Conservation (phyloP, 2,113 vertebrate genomes). For the Laticauda colubrina region DNA sequence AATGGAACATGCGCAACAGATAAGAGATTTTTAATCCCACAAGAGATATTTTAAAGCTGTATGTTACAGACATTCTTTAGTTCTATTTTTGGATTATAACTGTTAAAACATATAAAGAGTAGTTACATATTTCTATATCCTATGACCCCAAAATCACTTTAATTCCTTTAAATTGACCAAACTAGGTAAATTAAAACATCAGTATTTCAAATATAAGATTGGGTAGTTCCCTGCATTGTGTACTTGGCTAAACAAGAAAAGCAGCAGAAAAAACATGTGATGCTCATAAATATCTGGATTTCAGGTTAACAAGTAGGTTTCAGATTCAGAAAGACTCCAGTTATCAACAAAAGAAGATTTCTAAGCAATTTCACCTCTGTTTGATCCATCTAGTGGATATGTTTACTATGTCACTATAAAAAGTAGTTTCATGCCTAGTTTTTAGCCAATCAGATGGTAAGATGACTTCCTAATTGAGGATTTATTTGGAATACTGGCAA, state of each 20-base stretch:
- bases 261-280: constrained; percentile 12
- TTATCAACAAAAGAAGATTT: constrained; percentile 1
- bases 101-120: neutral
- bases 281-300: constrained; percentile 18
- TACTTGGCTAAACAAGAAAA: neutral
- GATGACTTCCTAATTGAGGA: constrained; percentile 36
- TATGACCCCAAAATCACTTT: neutral
- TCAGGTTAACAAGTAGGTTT: neutral
- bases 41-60: neutral
- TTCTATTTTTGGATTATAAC: neutral
- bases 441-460: constrained; percentile 30
- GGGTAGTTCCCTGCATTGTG: neutral
- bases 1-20: neutral
- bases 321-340: neutral
- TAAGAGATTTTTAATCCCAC: neutral
- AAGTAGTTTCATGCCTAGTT: constrained; percentile 27
- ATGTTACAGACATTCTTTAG: neutral
- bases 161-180: neutral
- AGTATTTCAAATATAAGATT: neutral
- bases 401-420: constrained; percentile 35
- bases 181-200: neutral
- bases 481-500: constrained; percentile 45
- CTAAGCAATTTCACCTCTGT: neutral
- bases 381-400: neutral
- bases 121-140: neutral